A percentile compares a stretch with the other conserved stretches of the same genome.
These are phyloP conservation scores for Rhopalosiphum maidis DNA, from an alignment of 1,140 invertebrate genomes.

Conservation along the genomic window DNA sequence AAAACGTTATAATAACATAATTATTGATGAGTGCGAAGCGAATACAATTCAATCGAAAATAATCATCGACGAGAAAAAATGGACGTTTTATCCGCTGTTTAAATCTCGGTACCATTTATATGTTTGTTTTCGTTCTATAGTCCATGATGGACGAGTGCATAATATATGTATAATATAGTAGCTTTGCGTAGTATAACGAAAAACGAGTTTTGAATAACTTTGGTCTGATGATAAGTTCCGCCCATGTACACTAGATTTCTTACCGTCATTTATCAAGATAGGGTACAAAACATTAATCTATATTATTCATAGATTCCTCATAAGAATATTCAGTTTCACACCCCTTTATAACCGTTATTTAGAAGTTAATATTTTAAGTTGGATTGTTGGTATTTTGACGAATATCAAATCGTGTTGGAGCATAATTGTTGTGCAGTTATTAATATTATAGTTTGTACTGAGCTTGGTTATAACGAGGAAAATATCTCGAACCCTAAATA, in stretches of 20 bases:
- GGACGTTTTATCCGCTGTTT: background rate
- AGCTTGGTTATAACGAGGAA: background rate
- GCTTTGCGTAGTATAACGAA: background rate
- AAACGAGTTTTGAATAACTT: background rate
- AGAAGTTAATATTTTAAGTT: background rate
- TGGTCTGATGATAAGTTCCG: background rate
- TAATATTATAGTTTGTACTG: background rate
- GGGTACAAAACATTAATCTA: background rate
- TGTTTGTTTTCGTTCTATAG: background rate
- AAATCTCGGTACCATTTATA: background rate
- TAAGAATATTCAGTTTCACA: background rate
- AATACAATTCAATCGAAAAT: background rate
- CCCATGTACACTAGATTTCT: background rate
- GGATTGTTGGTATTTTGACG: background rate
- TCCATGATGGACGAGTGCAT: background rate
- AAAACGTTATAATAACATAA: no score
- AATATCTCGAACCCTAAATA: background rate
- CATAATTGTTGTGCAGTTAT: background rate
- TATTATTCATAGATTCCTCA: background rate
- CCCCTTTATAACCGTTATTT: background rate
- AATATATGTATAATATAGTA: background rate
- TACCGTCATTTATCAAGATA: background rate
- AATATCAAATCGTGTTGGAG: background rate
- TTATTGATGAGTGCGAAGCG: background rate
- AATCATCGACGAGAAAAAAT: background rate